phyloP scores from a whole-genome alignment of 2,888 invertebrate genomes.

The Vandiemenella viatica region DNA sequence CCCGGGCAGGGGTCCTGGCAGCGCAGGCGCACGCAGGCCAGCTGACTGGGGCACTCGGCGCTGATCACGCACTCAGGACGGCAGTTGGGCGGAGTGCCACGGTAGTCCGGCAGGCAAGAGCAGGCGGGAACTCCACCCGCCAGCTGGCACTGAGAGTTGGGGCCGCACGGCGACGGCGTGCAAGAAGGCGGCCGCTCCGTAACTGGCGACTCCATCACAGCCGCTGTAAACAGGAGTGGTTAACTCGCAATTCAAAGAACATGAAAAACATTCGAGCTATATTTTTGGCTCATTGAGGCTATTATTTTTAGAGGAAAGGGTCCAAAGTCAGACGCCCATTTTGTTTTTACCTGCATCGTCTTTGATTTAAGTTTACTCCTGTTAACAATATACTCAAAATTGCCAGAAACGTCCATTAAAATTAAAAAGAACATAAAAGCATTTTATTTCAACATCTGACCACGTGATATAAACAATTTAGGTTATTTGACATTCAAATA shows the following conservation, averaged over 20 bases:
- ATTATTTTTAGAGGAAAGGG: too few relatives aligned
- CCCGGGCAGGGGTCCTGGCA: slow-evolving; percentile 73
- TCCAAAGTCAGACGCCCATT: too few relatives aligned
- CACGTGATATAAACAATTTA: too few relatives aligned
- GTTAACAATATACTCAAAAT: too few relatives aligned
- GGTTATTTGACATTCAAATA: too few relatives aligned
- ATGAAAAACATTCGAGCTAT: not conserved
- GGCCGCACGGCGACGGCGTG: slow-evolving; percentile 69
- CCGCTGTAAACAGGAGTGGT: slow-evolving; percentile 18
- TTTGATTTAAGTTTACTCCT: too few relatives aligned
- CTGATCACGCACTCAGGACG: slow-evolving; percentile 66
- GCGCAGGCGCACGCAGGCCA: slow-evolving; percentile 62
- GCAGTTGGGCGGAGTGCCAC: slow-evolving; percentile 65
- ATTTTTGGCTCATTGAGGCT: not conserved
- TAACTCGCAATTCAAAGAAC: not conserved
- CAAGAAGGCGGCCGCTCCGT: slow-evolving; percentile 61
- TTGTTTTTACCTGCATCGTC: too few relatives aligned
- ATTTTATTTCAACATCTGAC: too few relatives aligned
- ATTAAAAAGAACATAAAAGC: too few relatives aligned
- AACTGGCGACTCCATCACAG: slow-evolving; percentile 21
- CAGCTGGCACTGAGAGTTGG: slow-evolving; percentile 65
- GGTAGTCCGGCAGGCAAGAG: slow-evolving; percentile 60
- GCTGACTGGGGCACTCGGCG: slow-evolving; percentile 60
- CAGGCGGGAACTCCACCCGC: slow-evolving; percentile 59
- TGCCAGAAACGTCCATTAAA: too few relatives aligned